Evolutionary conservation across 2,888 invertebrate species (phyloP).

Genomic region (Julus scanicus): DNA sequence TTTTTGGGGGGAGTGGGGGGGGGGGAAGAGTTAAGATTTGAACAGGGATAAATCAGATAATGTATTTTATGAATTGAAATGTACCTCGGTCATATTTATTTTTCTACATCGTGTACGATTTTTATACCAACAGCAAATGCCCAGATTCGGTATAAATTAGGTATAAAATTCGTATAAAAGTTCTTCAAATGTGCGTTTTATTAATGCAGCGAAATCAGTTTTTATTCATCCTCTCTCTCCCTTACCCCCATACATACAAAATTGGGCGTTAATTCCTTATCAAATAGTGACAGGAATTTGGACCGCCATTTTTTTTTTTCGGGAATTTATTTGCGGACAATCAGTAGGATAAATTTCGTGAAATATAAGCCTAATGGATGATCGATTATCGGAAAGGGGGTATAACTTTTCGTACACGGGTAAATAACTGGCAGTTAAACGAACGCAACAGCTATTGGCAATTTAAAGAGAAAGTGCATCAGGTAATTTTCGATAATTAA

Average conservation of each 20-base stretch:
- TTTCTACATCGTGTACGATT: not conserved
- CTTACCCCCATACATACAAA: not conserved
- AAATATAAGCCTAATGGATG: not conserved
- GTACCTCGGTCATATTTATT: conserved; percentile 21
- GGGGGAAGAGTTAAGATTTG: not conserved
- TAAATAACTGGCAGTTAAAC: too few relatives aligned
- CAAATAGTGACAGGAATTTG: conserved; percentile 4
- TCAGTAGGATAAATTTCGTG: not conserved
- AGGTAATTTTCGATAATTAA: too few relatives aligned
- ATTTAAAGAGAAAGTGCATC: too few relatives aligned
- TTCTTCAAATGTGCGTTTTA: too few relatives aligned
- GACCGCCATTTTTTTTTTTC: not conserved
- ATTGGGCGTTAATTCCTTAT: conserved; percentile 32
- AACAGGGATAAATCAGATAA: conserved; percentile 35
- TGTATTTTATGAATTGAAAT: conserved; percentile 23
- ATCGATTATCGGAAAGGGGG: not conserved
- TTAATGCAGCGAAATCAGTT: not conserved
- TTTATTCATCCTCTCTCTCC: not conserved
- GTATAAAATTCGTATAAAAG: not conserved
- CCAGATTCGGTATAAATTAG: not conserved
- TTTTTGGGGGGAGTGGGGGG: not conserved
- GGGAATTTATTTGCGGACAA: not conserved
- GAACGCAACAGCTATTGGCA: too few relatives aligned
- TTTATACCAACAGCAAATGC: not conserved
- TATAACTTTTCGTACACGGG: not conserved